Conservation (phyloP, 1,140 invertebrate genomes). For the Thalassaphorura encarpata region DNA sequence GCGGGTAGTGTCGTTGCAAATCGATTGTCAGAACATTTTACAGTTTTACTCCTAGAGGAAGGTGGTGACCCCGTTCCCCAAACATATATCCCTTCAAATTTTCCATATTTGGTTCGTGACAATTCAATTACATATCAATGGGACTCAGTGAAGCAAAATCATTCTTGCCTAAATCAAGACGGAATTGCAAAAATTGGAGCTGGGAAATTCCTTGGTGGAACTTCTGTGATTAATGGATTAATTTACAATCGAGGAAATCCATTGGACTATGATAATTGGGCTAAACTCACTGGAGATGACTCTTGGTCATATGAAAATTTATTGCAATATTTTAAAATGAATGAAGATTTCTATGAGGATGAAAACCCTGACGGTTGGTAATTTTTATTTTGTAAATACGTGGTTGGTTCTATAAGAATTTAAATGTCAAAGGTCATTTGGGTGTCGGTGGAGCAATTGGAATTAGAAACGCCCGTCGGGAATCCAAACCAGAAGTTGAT, state of each 20-base stretch:
- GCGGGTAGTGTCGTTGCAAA: slow-evolving; percentile 6
- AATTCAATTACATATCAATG: slow-evolving; percentile 3
- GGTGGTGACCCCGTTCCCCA: neutral
- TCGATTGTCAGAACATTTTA: neutral
- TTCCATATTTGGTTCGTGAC: neutral
- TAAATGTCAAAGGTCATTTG: no score
- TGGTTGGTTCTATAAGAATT: no score
- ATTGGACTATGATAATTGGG: slow-evolving; percentile 73
- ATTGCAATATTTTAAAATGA: slow-evolving; percentile 39
- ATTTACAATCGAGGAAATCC: slow-evolving; percentile 13
- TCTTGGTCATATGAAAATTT: slow-evolving; percentile 57
- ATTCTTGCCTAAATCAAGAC: neutral
- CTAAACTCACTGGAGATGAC: slow-evolving; percentile 42
- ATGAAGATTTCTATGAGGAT: slow-evolving; percentile 37
- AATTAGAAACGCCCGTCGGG: no score
- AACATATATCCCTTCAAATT: neutral
- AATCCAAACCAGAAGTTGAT: no score
- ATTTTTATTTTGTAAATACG: no score
- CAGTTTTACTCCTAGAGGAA: neutral
- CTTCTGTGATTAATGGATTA: neutral
- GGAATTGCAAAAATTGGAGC: neutral
- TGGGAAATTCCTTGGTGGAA: slow-evolving; percentile 8
- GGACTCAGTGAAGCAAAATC: neutral
- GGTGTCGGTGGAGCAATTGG: no score
- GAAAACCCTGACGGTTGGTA: no score